Conservation (phyloP, 2,113 vertebrate species). For the Tetraodon nigroviridis region DNA sequence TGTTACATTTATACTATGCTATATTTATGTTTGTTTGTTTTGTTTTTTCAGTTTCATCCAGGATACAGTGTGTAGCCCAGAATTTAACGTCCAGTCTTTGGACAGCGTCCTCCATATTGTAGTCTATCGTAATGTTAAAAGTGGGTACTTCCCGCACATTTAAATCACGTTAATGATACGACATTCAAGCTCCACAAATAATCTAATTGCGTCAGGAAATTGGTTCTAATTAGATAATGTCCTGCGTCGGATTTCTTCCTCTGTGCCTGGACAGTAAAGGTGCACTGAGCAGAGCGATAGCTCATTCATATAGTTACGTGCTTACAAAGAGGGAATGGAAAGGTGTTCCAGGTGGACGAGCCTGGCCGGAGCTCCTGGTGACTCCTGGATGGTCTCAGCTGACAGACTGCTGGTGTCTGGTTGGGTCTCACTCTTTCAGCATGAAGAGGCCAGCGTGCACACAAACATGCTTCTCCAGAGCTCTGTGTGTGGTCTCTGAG, state of each 20-base stretch:
- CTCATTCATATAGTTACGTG: slow-evolving; percentile 44
- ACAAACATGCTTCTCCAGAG: no score
- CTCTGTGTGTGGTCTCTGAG: no score
- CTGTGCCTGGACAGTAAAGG: slow-evolving; percentile 40
- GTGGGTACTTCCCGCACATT: slow-evolving; percentile 26
- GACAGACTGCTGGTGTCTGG: neutral
- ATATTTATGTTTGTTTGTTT: no score
- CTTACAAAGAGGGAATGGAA: slow-evolving; percentile 21
- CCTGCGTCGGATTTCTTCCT: slow-evolving; percentile 57
- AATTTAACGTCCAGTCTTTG: no score
- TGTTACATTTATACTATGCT: no score
- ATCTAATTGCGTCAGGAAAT: slow-evolving; percentile 67
- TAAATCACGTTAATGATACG: slow-evolving; percentile 51
- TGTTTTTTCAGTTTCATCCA: no score
- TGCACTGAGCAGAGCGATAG: slow-evolving; percentile 24
- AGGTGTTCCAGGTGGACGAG: slow-evolving; percentile 1
- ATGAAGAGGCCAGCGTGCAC: no score
- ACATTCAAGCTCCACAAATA: slow-evolving; percentile 44
- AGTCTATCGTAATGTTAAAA: neutral
- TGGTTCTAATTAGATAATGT: slow-evolving; percentile 58
- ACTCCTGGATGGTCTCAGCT: neutral
- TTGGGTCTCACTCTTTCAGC: no score
- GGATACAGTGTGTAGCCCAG: no score
- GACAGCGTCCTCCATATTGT: no score
- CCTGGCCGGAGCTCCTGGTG: neutral